These are phyloP conservation scores for Sympetrum striolatum DNA, from an alignment of 2,888 invertebrate genomes.

Conservation along the genomic window DNA sequence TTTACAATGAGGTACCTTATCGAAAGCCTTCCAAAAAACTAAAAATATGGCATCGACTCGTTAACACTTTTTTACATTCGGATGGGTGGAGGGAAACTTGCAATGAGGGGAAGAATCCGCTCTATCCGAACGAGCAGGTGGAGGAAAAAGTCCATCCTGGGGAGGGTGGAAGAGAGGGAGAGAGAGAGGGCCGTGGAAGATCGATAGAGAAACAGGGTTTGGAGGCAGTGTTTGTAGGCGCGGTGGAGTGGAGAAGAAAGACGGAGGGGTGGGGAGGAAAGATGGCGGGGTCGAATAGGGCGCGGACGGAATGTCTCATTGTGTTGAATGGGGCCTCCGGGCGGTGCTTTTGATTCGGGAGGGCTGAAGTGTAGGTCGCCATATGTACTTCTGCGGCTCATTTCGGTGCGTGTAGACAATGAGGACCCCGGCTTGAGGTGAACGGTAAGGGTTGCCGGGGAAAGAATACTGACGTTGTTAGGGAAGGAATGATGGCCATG, in stretches of 20 bases:
- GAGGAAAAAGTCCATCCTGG: neutral
- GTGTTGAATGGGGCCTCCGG: neutral
- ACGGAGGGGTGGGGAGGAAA: neutral
- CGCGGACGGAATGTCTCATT: neutral
- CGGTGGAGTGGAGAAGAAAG: neutral
- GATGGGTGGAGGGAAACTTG: neutral
- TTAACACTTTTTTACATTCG: no score
- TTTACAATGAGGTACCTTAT: no score
- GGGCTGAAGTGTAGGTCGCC: neutral
- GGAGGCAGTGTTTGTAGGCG: neutral
- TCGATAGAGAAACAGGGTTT: neutral
- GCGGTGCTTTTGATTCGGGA: neutral
- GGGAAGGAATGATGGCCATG: neutral
- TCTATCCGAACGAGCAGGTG: neutral
- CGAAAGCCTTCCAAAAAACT: no score
- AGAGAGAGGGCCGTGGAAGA: neutral
- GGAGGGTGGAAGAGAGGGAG: neutral
- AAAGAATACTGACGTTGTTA: neutral
- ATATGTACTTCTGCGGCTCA: neutral
- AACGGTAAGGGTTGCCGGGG: neutral
- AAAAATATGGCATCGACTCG: no score
- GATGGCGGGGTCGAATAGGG: neutral
- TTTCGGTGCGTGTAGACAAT: neutral
- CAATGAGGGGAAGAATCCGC: neutral
- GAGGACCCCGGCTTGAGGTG: neutral